phyloP scores from a whole-genome alignment of 2,113 vertebrate genomes.

The Zosterops borbonicus region DNA sequence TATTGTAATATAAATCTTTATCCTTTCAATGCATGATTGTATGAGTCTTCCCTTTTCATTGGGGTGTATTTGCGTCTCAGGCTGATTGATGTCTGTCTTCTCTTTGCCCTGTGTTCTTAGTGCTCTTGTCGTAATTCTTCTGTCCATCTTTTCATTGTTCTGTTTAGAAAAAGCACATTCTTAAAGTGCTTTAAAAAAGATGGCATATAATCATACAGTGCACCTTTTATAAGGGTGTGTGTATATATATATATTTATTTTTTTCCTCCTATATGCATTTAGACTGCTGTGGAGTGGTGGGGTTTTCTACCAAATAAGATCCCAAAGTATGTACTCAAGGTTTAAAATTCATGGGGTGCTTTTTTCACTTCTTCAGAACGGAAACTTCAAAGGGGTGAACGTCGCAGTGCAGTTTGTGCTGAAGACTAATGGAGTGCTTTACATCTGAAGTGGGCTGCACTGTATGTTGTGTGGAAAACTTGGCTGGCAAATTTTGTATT shows the following conservation, averaged over 20 bases:
- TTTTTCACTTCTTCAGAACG: slow-evolving; percentile 32
- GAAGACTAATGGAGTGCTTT: neutral
- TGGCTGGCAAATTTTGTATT: neutral
- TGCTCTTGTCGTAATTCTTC: slow-evolving; percentile 20
- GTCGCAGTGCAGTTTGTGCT: neutral
- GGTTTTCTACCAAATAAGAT: slow-evolving; percentile 3
- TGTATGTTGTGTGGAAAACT: neutral
- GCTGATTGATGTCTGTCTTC: slow-evolving; percentile 68
- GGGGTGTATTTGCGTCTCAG: slow-evolving; percentile 44
- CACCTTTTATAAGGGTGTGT: neutral
- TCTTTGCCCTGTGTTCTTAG: slow-evolving; percentile 52
- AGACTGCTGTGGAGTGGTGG: neutral
- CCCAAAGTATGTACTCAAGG: neutral
- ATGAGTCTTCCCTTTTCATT: slow-evolving; percentile 44
- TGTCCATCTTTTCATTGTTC: slow-evolving; percentile 64
- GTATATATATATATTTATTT: neutral
- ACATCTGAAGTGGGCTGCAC: neutral
- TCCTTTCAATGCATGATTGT: slow-evolving; percentile 51
- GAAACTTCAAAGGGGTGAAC: slow-evolving; percentile 17
- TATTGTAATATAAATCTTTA: slow-evolving; percentile 68
- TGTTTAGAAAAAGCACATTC: slow-evolving; percentile 42
- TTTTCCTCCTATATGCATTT: neutral
- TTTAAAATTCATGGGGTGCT: slow-evolving; percentile 55
- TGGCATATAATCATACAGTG: slow-evolving; percentile 12
- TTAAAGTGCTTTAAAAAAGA: slow-evolving; percentile 43